Base-by-base conservation (phyloP, 1,140 invertebrate genomes). In the Subanguina moxae region DNA sequence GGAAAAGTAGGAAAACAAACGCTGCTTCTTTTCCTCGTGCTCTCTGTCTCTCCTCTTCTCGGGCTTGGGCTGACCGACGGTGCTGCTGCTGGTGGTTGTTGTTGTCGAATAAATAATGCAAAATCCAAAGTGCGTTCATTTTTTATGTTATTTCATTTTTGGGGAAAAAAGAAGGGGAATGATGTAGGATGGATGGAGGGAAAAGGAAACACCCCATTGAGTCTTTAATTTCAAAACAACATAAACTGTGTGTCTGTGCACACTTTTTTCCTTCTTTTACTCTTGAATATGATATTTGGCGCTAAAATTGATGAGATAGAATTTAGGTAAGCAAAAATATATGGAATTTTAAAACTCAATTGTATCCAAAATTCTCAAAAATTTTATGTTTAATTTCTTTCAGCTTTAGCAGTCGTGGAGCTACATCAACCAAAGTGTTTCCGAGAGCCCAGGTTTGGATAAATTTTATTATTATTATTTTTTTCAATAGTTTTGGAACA, bases 91-190 rank as follows among this genome's bases (percentile, higher is more conserved):
- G 32, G 32, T 38, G 3, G 32, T 25, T 52, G 48, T 52, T 25
- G 23, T 52, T 15, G 23, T 21, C 48, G 48, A 19, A 52, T 52
- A 52, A 52, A 52, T 52, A 52, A 52, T 52, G 48, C 48, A 52
- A 21, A 52, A 52, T 52, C 48, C 48, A 52, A 52, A 52, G 48
- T 52, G 48, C 48, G 48, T 52, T 52, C 48, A 19, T 25, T 52
- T 21, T 52, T 38, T 38, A 38, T 38, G 32, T 38, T 38, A 38
- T 38, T 38, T 38, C 32, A 38, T 38, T 38, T 38, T 38, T 38
- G 32, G 32, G n/a, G 11, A 38, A 38, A 38, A 38, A 38, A 38
- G 32, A 38, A 38, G 32, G 32, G 32, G 32, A 38, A 38, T 38
- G 32, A 38, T 38, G 32, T 38, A 38, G 32, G 32, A 38, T 38